Percentiles rank a stretch among this genome's conserved stretches.
Evolutionary conservation across 2,113 vertebrate genomes (phyloP).

Genomic region (Syrmaticus mikado): DNA sequence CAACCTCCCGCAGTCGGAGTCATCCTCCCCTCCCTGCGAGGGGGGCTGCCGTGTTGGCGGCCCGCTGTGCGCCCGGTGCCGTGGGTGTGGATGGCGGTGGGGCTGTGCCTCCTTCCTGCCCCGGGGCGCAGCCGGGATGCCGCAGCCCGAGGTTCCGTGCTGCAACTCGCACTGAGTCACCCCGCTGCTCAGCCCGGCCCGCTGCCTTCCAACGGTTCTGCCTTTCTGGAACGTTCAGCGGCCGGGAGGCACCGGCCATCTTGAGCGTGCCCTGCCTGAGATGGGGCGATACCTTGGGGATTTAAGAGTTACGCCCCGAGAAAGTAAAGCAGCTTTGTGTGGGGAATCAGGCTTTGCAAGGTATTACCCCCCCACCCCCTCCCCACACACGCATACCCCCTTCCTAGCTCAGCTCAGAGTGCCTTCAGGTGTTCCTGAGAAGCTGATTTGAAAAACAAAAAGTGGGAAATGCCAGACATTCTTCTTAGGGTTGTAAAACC

Average conservation of each 20-base stretch:
- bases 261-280: neutral
- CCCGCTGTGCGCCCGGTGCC: neutral
- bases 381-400: too few relatives aligned
- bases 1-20: neutral
- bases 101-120: neutral
- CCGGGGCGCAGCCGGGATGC: neutral
- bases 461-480: slow-evolving; percentile 31
- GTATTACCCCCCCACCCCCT: neutral
- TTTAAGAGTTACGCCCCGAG: neutral
- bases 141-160: rapidly evolving
- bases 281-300: neutral
- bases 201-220: neutral
- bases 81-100: neutral
- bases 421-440: neutral
- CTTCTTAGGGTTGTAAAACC: neutral
- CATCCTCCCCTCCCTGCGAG: neutral
- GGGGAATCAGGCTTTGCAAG: neutral
- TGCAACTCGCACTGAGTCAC: neutral
- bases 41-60: neutral
- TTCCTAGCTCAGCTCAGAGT: neutral
- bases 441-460: neutral
- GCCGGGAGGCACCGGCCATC: neutral
- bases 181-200: rapidly evolving
- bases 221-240: slow-evolving; percentile 29
- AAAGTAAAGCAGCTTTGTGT: neutral